Conservation (phyloP, 92 coral and sea anemone genomes). For the Pocillopora grandis region DNA sequence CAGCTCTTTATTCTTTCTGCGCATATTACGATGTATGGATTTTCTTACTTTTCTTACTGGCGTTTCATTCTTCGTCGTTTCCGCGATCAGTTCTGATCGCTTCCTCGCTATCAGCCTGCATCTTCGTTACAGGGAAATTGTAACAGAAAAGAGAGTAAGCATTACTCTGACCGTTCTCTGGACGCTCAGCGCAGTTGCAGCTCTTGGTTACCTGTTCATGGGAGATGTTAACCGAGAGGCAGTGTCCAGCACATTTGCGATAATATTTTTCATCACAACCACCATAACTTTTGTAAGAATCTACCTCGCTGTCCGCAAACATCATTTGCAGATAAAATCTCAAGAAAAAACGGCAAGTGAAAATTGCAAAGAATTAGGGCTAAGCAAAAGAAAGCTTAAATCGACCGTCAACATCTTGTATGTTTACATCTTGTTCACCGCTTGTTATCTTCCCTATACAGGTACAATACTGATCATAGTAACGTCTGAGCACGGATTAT, state of each 20-base stretch:
- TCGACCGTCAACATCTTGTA: constrained; percentile 5
- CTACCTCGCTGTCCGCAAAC: constrained; percentile 6
- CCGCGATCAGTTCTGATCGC: constrained; percentile 9
- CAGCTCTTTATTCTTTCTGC: too few relatives aligned
- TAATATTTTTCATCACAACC: constrained; percentile 7
- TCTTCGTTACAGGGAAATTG: constrained; percentile 24
- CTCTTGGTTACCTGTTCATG: constrained; percentile 16
- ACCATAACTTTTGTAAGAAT: constrained; percentile 19
- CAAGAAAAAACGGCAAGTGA: background rate
- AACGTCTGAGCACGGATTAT: background rate
- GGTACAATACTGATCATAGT: background rate
- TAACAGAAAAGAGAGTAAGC: background rate
- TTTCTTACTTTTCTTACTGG: background rate
- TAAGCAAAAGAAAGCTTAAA: background rate
- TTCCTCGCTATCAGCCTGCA: constrained; percentile 17
- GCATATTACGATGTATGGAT: too few relatives aligned
- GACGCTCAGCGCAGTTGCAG: constrained; percentile 1
- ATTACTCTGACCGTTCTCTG: background rate
- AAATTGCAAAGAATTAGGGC: background rate
- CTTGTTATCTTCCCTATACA: constrained; percentile 3
- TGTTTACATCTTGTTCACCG: constrained; percentile 6
- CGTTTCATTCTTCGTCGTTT: background rate
- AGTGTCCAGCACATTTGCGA: constrained; percentile 3
- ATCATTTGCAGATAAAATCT: constrained; percentile 4
- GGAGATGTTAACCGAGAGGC: constrained; percentile 11